These are phyloP conservation scores for Pseudachorutes palmiensis DNA, from an alignment of 1,140 invertebrate species.

Conservation along the genomic window DNA sequence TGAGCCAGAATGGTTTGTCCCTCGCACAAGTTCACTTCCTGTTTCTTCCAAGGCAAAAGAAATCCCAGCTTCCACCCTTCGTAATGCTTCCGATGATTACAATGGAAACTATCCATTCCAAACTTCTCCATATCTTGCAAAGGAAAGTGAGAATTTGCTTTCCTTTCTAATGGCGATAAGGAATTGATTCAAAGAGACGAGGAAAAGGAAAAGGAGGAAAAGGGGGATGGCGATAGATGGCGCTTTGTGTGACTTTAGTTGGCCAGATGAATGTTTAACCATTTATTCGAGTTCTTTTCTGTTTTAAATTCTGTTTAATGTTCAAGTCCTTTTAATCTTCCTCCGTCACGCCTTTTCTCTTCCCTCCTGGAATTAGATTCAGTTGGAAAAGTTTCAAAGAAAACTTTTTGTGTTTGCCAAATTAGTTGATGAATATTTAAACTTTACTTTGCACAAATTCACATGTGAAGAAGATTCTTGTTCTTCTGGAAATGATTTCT, in stretches of 20 bases:
- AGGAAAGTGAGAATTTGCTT: not conserved
- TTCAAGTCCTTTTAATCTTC: not conserved
- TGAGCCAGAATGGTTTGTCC: not conserved
- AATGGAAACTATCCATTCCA: not conserved
- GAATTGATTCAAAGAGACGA: not conserved
- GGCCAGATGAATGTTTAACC: not conserved
- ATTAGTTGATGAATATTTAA: not conserved
- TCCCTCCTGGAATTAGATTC: not conserved
- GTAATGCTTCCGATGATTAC: no score
- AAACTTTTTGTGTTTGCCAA: conserved; percentile 1
- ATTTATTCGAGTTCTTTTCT: not conserved
- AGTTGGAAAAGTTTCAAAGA: not conserved
- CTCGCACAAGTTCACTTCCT: not conserved
- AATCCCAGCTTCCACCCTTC: not conserved
- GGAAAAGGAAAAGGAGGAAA: no score
- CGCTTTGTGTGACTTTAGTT: not conserved
- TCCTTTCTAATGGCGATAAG: not conserved
- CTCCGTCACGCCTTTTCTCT: not conserved
- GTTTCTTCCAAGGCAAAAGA: not conserved
- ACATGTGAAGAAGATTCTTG: not conserved
- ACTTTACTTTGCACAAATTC: not conserved
- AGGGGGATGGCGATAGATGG: no score
- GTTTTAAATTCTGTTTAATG: not conserved
- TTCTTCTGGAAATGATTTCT: not conserved
- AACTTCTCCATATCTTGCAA: not conserved